Percentiles rank a stretch among this genome's conserved stretches.
Conservation (phyloP, 1,140 invertebrate species). For the Centruroides sculpturatus region DNA sequence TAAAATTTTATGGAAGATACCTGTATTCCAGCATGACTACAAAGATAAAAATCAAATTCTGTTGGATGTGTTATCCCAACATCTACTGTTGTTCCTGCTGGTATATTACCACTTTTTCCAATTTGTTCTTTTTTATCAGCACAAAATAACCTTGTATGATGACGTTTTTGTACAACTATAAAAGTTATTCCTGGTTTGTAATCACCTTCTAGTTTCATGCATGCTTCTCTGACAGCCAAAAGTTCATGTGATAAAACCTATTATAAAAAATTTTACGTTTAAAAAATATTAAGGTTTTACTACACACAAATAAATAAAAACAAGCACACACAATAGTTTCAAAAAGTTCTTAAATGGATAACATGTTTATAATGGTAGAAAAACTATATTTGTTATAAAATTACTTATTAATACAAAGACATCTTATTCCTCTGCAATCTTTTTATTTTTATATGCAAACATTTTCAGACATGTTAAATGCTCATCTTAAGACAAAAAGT, state of each 20-base stretch:
- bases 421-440: too few relatives aligned
- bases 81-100: constrained; percentile 71
- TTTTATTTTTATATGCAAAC: too few relatives aligned
- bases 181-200: constrained; percentile 58
- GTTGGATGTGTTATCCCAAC: constrained; percentile 60
- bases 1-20: constrained; percentile 44
- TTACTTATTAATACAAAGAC: too few relatives aligned
- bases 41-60: constrained; percentile 73
- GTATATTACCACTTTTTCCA: constrained; percentile 45
- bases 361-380: too few relatives aligned
- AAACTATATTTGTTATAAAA: too few relatives aligned
- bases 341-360: too few relatives aligned
- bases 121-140: constrained; percentile 28
- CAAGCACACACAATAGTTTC: too few relatives aligned
- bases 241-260: constrained; percentile 43
- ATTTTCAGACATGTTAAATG: too few relatives aligned
- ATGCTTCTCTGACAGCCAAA: constrained; percentile 48
- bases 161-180: constrained; percentile 77
- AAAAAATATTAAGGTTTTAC: too few relatives aligned
- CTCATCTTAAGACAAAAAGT: too few relatives aligned
- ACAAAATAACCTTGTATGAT: constrained; percentile 60
- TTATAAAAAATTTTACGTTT: not conserved
- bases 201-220: constrained; percentile 30
- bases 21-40: constrained; percentile 49
- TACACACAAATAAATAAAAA: too few relatives aligned